A percentile compares a stretch with the other conserved stretches of the same genome.
Conservation (phyloP, 2,888 invertebrate genomes). For the Dasysyrphus tricinctus region DNA sequence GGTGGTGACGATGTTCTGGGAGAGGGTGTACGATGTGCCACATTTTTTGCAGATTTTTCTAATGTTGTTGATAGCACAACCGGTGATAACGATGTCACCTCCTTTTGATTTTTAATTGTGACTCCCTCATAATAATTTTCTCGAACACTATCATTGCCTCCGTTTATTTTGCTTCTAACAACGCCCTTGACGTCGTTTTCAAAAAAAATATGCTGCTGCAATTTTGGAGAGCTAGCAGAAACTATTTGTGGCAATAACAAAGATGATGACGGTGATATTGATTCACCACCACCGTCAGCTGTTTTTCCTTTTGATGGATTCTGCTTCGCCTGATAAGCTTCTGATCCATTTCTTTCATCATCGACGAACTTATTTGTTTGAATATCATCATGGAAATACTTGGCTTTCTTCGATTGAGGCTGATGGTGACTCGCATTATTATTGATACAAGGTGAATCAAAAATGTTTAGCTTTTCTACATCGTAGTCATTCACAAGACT, state of each 20-base stretch:
- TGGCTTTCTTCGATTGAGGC: slow-evolving; percentile 39
- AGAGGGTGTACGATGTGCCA: slow-evolving; percentile 30
- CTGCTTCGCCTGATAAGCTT: slow-evolving; percentile 21
- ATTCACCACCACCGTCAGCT: slow-evolving; percentile 2
- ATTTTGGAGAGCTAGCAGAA: slow-evolving; percentile 37
- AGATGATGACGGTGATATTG: slow-evolving; percentile 41
- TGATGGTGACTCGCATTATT: slow-evolving; percentile 61
- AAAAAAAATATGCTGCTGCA: slow-evolving; percentile 17
- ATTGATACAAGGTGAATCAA: slow-evolving; percentile 76
- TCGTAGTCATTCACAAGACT: slow-evolving; percentile 90
- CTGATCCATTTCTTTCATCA: slow-evolving; percentile 49
- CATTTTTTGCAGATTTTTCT: not conserved
- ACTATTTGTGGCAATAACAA: slow-evolving; percentile 54
- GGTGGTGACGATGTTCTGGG: slow-evolving; percentile 29
- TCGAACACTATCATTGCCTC: slow-evolving; percentile 46
- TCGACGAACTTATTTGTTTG: slow-evolving; percentile 42
- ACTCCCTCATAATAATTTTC: slow-evolving; percentile 37
- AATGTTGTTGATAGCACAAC: slow-evolving; percentile 23
- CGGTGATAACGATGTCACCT: slow-evolving; percentile 7
- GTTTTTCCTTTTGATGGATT: slow-evolving; percentile 34
- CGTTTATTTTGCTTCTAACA: slow-evolving; percentile 49
- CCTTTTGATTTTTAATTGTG: slow-evolving; percentile 23
- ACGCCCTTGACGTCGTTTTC: slow-evolving; percentile 27
- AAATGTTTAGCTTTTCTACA: slow-evolving; percentile 86
- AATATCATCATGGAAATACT: slow-evolving; percentile 45